Percentiles rank a stretch among this genome's conserved stretches.
phyloP scores from a whole-genome alignment of 2,888 invertebrate species.

The Mimumesa dahlbomi region DNA sequence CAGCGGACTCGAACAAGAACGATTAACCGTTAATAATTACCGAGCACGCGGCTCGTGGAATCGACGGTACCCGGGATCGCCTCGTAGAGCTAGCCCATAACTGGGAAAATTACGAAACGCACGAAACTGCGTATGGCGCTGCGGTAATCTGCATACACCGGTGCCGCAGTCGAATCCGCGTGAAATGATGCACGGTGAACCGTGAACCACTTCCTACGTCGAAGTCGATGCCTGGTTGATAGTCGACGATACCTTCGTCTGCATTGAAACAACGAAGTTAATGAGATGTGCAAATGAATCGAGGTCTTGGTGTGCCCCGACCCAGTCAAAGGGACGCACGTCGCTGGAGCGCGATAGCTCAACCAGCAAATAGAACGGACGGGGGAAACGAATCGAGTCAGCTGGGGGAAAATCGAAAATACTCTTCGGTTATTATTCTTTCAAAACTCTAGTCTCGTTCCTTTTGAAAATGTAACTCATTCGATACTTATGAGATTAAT shows the following conservation, averaged over 20 bases:
- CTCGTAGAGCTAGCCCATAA: slow-evolving; percentile 5
- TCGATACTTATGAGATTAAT: too few species aligned
- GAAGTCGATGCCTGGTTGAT: slow-evolving; percentile 65
- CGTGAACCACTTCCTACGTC: slow-evolving; percentile 65
- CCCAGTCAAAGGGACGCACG: slow-evolving; percentile 1
- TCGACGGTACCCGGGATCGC: slow-evolving; percentile 3
- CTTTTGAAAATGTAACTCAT: too few species aligned
- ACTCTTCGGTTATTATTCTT: background rate
- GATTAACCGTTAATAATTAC: slow-evolving; percentile 41
- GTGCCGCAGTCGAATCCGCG: slow-evolving; percentile 39
- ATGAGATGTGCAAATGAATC: slow-evolving; percentile 66
- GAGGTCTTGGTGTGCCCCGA: slow-evolving; percentile 43
- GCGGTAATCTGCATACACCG: slow-evolving; percentile 39
- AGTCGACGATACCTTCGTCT: slow-evolving; percentile 56
- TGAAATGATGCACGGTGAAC: slow-evolving; percentile 67
- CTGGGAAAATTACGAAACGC: slow-evolving; percentile 50
- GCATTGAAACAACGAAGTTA: slow-evolving; percentile 64
- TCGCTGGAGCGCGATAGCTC: slow-evolving; percentile 40
- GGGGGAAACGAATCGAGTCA: background rate
- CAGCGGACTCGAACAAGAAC: slow-evolving; percentile 16
- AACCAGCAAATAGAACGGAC: slow-evolving; percentile 14
- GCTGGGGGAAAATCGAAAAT: background rate
- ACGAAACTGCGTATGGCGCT: slow-evolving; percentile 33
- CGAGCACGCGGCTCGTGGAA: slow-evolving; percentile 10
- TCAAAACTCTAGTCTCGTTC: too few species aligned